Percentiles rank a stretch among this genome's conserved stretches.
Conservation (phyloP, 2,113 vertebrate species). For the Carlito syrichta region DNA sequence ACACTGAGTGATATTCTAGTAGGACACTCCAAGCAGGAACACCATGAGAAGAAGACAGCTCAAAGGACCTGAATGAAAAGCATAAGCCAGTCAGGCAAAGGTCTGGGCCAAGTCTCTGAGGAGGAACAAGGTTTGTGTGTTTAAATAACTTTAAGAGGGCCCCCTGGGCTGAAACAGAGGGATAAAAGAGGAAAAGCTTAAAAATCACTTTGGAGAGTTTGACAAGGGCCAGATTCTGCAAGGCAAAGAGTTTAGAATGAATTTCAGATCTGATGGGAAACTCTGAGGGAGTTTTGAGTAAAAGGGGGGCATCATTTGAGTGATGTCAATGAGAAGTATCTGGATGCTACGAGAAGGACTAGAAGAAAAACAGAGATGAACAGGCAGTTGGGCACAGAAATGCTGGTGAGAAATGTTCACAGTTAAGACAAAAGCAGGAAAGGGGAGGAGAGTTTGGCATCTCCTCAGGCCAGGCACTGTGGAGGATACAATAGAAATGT, state of each 20-base stretch:
- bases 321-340: too few relatives aligned
- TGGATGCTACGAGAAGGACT: neutral
- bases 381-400: too few relatives aligned
- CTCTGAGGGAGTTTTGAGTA: neutral
- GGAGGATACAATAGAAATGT: accelerated
- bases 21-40: accelerated
- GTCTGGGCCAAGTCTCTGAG: too few relatives aligned
- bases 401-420: neutral
- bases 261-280: neutral
- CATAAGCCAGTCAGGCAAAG: neutral
- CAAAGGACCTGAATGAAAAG: neutral
- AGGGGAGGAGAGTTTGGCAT: accelerated
- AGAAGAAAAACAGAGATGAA: neutral
- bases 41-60: too few relatives aligned
- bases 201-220: neutral
- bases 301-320: neutral
- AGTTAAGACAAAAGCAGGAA: too few relatives aligned
- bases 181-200: neutral
- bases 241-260: neutral
- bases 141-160: neutral
- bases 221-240: neutral
- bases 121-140: neutral
- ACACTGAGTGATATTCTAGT: neutral
- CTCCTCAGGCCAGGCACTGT: too few relatives aligned
- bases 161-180: too few relatives aligned